Percentiles rank a stretch among this genome's conserved stretches.
These are phyloP conservation scores for Diabrotica undecimpunctata DNA, from an alignment of 1,140 invertebrate genomes.

Conservation along the genomic window DNA sequence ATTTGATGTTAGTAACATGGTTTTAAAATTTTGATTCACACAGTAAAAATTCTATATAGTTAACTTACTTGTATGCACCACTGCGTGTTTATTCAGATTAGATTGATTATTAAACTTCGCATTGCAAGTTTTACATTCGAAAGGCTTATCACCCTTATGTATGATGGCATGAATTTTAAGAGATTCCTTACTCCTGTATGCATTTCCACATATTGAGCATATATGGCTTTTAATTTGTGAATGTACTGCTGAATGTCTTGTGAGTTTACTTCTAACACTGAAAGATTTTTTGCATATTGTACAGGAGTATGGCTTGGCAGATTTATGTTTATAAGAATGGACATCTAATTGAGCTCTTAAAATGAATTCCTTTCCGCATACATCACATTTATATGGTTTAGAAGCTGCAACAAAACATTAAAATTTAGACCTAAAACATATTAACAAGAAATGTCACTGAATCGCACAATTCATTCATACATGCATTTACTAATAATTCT, in stretches of 20 bases:
- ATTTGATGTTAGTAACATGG: too few species aligned
- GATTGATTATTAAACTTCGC: slow-evolving; percentile 53
- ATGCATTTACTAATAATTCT: too few species aligned
- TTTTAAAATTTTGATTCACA: not conserved
- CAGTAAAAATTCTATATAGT: slow-evolving; percentile 2
- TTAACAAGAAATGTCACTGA: too few species aligned
- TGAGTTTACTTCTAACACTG: slow-evolving; percentile 39
- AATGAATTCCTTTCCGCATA: slow-evolving; percentile 43
- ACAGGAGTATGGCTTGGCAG: slow-evolving; percentile 42
- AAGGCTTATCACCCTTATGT: slow-evolving; percentile 52
- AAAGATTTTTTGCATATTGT: slow-evolving; percentile 42
- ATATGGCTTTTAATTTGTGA: slow-evolving; percentile 39
- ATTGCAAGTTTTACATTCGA: slow-evolving; percentile 49
- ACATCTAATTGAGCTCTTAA: slow-evolving; percentile 41
- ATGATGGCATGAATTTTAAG: slow-evolving; percentile 49
- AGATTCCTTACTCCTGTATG: slow-evolving; percentile 48
- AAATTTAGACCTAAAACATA: too few species aligned
- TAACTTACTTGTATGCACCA: slow-evolving; percentile 53
- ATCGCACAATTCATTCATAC: too few species aligned
- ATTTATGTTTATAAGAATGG: slow-evolving; percentile 41
- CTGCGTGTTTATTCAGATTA: slow-evolving; percentile 53
- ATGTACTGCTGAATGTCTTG: slow-evolving; percentile 39
- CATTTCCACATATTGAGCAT: slow-evolving; percentile 48
- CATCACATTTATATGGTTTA: slow-evolving; percentile 43
- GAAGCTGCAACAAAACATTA: slow-evolving; percentile 43